phyloP scores from a whole-genome alignment of 2,797 vertebrate genomes.

The Danio tinwini region DNA sequence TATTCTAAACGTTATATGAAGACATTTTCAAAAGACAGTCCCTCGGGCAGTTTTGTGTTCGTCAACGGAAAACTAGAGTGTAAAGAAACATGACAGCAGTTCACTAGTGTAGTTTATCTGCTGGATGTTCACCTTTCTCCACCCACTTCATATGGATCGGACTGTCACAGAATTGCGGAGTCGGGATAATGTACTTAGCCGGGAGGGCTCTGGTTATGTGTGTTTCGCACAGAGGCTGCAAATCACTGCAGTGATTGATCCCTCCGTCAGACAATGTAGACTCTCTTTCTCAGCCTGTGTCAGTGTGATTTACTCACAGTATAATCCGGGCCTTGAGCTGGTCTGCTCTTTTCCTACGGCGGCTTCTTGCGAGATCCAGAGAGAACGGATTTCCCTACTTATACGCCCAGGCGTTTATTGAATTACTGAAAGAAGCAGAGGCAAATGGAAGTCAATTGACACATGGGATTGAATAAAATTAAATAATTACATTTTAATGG shows the following conservation, averaged over 20 bases:
- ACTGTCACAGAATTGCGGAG: constrained; percentile 40
- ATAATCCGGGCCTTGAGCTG: constrained; percentile 39
- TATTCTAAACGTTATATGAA: not conserved
- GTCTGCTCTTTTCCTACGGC: constrained; percentile 33
- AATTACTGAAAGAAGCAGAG: constrained; percentile 30
- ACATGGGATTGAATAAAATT: no score
- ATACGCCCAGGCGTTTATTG: constrained; percentile 37
- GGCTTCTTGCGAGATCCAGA: constrained; percentile 6
- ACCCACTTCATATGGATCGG: constrained; percentile 43
- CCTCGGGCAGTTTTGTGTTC: not conserved
- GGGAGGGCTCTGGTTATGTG: constrained; percentile 36
- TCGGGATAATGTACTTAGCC: constrained; percentile 45
- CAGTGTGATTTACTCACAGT: constrained; percentile 52
- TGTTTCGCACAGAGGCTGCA: constrained; percentile 35
- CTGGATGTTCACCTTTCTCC: constrained; percentile 21
- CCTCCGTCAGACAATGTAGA: constrained; percentile 36
- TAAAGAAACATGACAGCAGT: constrained; percentile 25
- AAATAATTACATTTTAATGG: no score
- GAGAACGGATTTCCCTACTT: constrained; percentile 33
- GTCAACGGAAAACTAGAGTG: not conserved
- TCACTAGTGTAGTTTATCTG: constrained; percentile 31
- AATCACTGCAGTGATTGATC: constrained; percentile 54
- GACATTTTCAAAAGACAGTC: not conserved
- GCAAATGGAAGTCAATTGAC: not conserved
- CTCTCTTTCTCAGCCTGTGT: constrained; percentile 40